Evolutionary conservation across 2,888 invertebrate genomes (phyloP).

Genomic region (Drosophila pegasa): DNA sequence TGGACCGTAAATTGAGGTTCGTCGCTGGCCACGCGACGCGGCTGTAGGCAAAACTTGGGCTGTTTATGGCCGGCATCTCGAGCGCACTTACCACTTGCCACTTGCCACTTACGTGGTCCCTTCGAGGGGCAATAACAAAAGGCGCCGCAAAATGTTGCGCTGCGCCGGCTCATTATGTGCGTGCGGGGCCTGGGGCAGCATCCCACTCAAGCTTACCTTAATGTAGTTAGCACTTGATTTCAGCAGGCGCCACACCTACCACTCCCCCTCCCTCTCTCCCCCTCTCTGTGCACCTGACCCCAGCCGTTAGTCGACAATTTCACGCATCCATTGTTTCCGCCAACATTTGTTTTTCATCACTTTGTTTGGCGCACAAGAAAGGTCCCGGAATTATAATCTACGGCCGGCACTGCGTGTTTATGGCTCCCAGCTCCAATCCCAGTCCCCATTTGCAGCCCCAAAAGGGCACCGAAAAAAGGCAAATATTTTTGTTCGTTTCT

Average conservation of each 20-base stretch:
- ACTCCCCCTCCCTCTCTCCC: background rate
- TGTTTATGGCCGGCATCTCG: constrained; percentile 50
- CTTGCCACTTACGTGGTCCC: constrained; percentile 23
- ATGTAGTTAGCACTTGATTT: constrained; percentile 74
- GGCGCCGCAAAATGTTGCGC: constrained; percentile 45
- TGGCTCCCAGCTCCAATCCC: too few relatives aligned
- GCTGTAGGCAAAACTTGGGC: constrained; percentile 44
- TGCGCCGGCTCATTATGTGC: constrained; percentile 40
- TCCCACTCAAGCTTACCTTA: constrained; percentile 42
- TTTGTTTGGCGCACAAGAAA: constrained; percentile 54
- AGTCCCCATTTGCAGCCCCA: too few relatives aligned
- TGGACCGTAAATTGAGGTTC: constrained; percentile 20
- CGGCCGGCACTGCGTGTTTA: constrained; percentile 64
- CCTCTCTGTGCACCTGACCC: background rate
- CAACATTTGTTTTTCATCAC: constrained; percentile 80
- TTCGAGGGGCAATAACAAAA: constrained; percentile 40
- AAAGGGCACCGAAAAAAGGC: constrained; percentile 32
- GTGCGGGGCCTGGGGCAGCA: background rate
- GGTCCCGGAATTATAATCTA: constrained; percentile 51
- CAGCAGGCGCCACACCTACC: constrained; percentile 40
- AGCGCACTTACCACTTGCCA: constrained; percentile 60
- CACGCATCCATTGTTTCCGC: constrained; percentile 71
- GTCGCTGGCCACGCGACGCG: constrained; percentile 13
- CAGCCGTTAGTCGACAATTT: constrained; percentile 55
- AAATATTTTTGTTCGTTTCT: constrained; percentile 65